Percentiles rank a stretch among this genome's conserved stretches.
phyloP scores from a whole-genome alignment of 2,113 vertebrate species.

The Psammodynastes pulverulentus region DNA sequence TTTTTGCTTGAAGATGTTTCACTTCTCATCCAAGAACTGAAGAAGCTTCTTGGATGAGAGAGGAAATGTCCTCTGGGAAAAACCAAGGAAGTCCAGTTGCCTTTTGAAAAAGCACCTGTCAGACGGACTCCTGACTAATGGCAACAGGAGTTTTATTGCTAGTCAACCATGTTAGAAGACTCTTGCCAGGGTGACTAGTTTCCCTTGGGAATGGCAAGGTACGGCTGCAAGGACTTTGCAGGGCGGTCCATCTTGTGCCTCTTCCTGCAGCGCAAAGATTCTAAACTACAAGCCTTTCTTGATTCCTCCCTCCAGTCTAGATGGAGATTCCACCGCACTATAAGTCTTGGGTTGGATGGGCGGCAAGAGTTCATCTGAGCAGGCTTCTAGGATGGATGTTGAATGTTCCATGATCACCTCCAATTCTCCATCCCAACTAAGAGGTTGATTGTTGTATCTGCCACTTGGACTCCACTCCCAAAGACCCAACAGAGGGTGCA shows the following conservation, averaged over 20 bases:
- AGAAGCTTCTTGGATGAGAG: no score
- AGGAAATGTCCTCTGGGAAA: no score
- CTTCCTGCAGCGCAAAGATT: not conserved
- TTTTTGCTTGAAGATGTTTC: not conserved
- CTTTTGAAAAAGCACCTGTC: no score
- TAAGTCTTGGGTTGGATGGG: not conserved
- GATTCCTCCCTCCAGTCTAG: not conserved
- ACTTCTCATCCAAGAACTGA: not conserved
- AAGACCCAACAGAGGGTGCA: not conserved
- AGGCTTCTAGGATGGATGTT: not conserved
- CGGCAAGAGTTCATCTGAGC: not conserved
- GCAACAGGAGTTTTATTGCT: not conserved
- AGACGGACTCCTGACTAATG: not conserved
- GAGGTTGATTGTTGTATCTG: not conserved
- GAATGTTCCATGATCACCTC: not conserved
- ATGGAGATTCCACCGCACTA: not conserved
- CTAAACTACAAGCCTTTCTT: not conserved
- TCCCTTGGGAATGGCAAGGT: not conserved
- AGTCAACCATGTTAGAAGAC: not conserved
- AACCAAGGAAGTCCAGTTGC: not conserved
- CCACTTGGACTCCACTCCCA: not conserved
- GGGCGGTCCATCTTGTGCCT: no score
- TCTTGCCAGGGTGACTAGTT: not conserved
- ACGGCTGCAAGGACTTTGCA: not conserved
- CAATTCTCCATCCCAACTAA: not conserved